Conservation (phyloP, 2,888 invertebrate species). For the Sphaerophoria taeniata region DNA sequence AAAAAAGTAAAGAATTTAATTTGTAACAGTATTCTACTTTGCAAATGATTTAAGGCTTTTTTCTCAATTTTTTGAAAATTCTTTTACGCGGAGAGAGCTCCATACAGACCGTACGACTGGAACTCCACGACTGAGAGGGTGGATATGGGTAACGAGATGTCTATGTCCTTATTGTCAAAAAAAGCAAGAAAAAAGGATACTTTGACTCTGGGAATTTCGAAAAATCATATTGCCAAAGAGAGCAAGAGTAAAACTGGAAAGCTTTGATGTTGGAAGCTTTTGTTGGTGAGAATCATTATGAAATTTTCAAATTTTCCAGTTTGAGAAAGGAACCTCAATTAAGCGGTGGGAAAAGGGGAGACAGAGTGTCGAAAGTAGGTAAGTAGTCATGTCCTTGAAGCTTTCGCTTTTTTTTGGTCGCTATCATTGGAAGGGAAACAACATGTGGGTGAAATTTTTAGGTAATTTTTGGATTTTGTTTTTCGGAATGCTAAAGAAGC, state of each 20-base stretch:
- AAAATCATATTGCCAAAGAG: conserved; percentile 2
- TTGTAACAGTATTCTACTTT: too few relatives aligned
- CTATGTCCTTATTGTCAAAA: neutral
- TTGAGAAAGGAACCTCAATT: conserved; percentile 10
- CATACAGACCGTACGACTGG: conserved; percentile 74
- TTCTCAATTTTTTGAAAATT: conserved; percentile 69
- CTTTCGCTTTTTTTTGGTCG: conserved; percentile 48
- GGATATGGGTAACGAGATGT: conserved; percentile 21
- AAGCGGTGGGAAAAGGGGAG: neutral
- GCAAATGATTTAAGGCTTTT: conserved; percentile 45
- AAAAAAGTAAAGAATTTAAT: conserved; percentile 18
- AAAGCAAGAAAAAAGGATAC: neutral
- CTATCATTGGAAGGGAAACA: conserved; percentile 68
- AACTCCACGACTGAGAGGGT: conserved; percentile 69
- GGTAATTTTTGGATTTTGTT: neutral
- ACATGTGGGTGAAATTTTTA: conserved; percentile 64
- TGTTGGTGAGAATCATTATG: neutral
- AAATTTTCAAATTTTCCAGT: conserved; percentile 43
- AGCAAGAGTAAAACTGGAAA: neutral
- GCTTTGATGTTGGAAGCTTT: neutral
- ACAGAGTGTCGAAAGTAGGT: neutral
- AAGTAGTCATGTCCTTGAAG: conserved; percentile 69
- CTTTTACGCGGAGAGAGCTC: conserved; percentile 73
- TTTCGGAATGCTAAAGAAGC: too few relatives aligned
- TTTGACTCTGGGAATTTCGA: conserved; percentile 34